Evolutionary conservation across 1,140 invertebrate genomes (phyloP).

Genomic region (Drosophila virilis): DNA sequence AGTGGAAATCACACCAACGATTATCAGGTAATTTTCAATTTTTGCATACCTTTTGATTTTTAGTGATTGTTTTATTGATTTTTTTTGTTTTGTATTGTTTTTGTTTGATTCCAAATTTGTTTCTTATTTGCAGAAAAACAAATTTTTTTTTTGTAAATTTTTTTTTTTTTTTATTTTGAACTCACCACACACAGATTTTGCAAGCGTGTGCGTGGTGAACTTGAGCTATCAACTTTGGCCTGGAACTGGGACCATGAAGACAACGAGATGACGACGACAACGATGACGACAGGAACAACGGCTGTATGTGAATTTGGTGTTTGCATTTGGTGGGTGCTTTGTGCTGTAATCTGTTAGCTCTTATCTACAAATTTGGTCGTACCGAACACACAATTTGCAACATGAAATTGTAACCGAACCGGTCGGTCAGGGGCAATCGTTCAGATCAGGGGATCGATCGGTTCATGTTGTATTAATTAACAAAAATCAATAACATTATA

Average conservation of each 20-base stretch:
- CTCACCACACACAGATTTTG: constrained; percentile 73
- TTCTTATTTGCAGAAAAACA: constrained; percentile 75
- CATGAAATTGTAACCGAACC: constrained; percentile 44
- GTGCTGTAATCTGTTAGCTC: constrained; percentile 75
- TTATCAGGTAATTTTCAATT: constrained; percentile 71
- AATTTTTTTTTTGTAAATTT: constrained; percentile 64
- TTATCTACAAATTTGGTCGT: constrained; percentile 48
- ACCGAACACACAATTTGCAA: constrained; percentile 57
- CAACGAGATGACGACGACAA: constrained; percentile 52
- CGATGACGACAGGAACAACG: constrained; percentile 44
- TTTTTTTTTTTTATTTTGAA: constrained; percentile 59
- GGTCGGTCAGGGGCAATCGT: constrained; percentile 61
- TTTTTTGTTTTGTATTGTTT: constrained; percentile 21
- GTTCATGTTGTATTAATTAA: constrained; percentile 78
- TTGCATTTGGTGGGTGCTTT: constrained; percentile 52
- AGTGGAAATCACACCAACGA: constrained; percentile 80
- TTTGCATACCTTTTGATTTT: constrained; percentile 66
- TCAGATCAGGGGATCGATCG: constrained; percentile 53
- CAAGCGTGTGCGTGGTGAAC: constrained; percentile 74
- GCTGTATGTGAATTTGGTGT: constrained; percentile 53
- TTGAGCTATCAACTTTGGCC: constrained; percentile 64
- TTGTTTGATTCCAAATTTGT: constrained; percentile 74
- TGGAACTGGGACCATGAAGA: constrained; percentile 55
- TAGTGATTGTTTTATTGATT: constrained; percentile 33
- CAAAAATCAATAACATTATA: constrained; percentile 78